These are phyloP conservation scores for Drosophila histrio DNA, from an alignment of 2,888 invertebrate genomes.

Conservation along the genomic window DNA sequence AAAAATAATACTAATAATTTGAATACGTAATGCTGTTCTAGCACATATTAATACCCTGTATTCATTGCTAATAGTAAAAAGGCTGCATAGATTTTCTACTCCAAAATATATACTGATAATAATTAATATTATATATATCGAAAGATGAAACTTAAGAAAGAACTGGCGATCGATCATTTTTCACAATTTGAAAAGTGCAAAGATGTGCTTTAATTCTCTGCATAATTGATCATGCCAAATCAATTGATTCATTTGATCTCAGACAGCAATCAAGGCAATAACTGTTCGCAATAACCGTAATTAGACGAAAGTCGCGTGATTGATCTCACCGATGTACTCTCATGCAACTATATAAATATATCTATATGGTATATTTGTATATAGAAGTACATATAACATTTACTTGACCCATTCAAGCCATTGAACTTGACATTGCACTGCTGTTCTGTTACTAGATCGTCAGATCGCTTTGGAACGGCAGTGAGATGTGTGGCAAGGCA, in stretches of 20 bases:
- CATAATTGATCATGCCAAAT: slow-evolving; percentile 14
- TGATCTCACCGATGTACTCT: background rate
- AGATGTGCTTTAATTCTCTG: slow-evolving; percentile 4
- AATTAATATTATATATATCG: too few species aligned
- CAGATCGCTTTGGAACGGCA: background rate
- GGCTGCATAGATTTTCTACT: background rate
- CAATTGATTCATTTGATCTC: slow-evolving; percentile 28
- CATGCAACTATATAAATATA: background rate
- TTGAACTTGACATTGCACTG: slow-evolving; percentile 56
- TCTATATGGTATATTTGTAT: background rate
- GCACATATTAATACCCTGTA: background rate
- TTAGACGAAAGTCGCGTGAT: slow-evolving; percentile 4
- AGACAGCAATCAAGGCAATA: slow-evolving; percentile 13
- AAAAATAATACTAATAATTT: background rate
- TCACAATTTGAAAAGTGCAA: background rate
- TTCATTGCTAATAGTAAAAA: background rate
- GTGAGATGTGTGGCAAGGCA: slow-evolving; percentile 7
- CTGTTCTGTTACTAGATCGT: background rate
- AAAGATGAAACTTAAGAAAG: too few species aligned
- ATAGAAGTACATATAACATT: background rate
- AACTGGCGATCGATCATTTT: too few species aligned
- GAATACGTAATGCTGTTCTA: background rate
- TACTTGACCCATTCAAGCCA: slow-evolving; percentile 17
- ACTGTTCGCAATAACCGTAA: slow-evolving; percentile 6
- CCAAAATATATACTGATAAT: background rate